Evolutionary conservation across 2,888 invertebrate genomes (phyloP), one percentile per base, ranked within the genome.

Genomic region (Dicyrtomina minuta): DNA sequence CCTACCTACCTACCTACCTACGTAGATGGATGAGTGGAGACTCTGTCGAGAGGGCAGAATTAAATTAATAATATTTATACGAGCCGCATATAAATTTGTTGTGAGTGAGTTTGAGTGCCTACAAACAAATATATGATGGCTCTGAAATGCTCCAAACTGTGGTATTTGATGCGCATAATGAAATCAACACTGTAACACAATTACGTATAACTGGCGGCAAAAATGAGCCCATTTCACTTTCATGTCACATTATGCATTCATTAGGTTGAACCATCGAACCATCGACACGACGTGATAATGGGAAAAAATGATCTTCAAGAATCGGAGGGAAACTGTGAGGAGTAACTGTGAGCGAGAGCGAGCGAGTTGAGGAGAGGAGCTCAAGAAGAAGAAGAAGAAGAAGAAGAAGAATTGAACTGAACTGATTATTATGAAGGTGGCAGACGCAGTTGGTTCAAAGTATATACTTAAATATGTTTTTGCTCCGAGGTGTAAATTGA

Each of bases 401-500:
- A n/a, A n/a, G n/a, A n/a, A n/a, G n/a, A n/a, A n/a, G n/a, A n/a
- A n/a, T n/a, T n/a, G 33, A 66, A 51, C 67, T 67, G 27, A 26
- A 44, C 67, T 70, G 67, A 71, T 71, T 71, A 68, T 43, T 56
- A 55, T 53, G 20, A 51, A 26, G 39, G 27, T 39, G 41, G 22
- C 33, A 46, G 22, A 46, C 43, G 43, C 10, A 43, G 43, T 43
- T 12, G 13, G n/a, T n/a, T n/a, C n/a, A n/a, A n/a, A n/a, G n/a
- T n/a, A 44, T 66, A 51, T 66, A 68, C 60, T 66, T 66, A 62
- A 60, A 43, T 51, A 60, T 12, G 43, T 43, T 67, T 65, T 65
- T 68, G 71, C 72, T 72, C 60, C 65, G 46, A 72, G 72, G 72
- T 72, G 72, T 72, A 72, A 72, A 72, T 72, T 72, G 72, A 72